These are phyloP conservation scores for Notospermus geniculatus DNA, from an alignment of 1,140 invertebrate species.

Conservation along the genomic window DNA sequence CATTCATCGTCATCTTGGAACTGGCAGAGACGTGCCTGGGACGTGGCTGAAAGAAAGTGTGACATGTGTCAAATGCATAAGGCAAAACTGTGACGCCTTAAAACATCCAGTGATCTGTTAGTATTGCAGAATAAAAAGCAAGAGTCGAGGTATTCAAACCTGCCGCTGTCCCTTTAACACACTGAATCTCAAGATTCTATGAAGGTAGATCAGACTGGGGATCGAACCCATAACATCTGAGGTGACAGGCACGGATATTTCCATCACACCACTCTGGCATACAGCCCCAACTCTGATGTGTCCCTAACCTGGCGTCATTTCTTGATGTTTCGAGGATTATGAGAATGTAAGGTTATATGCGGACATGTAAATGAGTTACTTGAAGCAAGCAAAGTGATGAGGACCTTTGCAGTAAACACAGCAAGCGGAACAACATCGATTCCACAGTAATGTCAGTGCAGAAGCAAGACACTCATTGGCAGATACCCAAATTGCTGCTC, in stretches of 20 bases:
- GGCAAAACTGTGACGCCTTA: neutral
- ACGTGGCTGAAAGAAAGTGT: conserved; percentile 7
- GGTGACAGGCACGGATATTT: no score
- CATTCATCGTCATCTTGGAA: conserved; percentile 60
- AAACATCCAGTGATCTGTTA: neutral
- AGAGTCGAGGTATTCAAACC: neutral
- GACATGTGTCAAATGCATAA: neutral
- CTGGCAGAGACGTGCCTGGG: conserved; percentile 35
- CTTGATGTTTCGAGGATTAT: no score
- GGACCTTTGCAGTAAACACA: neutral
- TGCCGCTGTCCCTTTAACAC: neutral
- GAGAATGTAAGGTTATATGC: no score
- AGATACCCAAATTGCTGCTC: neutral
- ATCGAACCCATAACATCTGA: no score
- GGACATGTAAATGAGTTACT: no score
- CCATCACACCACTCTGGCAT: no score
- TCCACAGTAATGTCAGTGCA: neutral
- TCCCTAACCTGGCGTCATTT: no score
- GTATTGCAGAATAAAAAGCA: neutral
- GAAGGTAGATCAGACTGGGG: no score
- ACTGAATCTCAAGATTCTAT: no score
- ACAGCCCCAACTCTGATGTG: no score
- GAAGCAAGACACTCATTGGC: neutral
- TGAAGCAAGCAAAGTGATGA: neutral
- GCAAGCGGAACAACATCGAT: neutral